Base-by-base conservation (phyloP, 92 coral and sea anemone genomes). In the Zoanthus sansibaricus region DNA sequence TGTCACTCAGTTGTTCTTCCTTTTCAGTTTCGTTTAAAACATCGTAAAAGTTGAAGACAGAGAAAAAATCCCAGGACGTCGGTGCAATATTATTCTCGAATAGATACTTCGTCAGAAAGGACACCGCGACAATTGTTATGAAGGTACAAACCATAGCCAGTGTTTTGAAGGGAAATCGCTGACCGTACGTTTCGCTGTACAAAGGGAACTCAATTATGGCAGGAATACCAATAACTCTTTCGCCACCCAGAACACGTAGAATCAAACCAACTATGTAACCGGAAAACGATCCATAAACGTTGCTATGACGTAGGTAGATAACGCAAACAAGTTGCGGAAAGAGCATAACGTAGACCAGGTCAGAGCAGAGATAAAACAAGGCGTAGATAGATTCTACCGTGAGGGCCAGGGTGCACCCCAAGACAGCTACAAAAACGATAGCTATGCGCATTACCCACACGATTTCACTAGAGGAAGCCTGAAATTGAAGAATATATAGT, bases 291-390 rank as follows among this genome's bases (percentile, higher is more conserved):
- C 69, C 69, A 31, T 62, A 62, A 17, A 62, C 21, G 10, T 62
- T 62, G 20, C 25, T 20, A 21, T 62, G 69, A 62, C 69, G 69
- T 62, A 62, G 10, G 31, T 62, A 62, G 1, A 62, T n/a, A 7
- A 62, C 69, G 69, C 69, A 62, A 62, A 62, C 69, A 7, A 62
- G 10, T 21, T 62, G 69, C 30, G 69, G 69, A 62, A 62, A 62
- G 5, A 62, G 21, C 69, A 62, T 62, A 6, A 62, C 69, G 69
- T 62, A 62, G 0, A 62, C 69, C 25, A 62, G 69, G 21, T 62
- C 69, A 18, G 25, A 20, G 6, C 31, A 17, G 10, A 62, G 21
- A 10, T 62, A 62, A 20, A 62, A 62, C 25, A 62, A 21, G 25
- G 69, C 69, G 69, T 62, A 62, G 69, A 62, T 62, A 7, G 69